A percentile compares a stretch with the other conserved stretches of the same genome.
phyloP scores from a whole-genome alignment of 2,797 vertebrate genomes.

The Alectoris magna region DNA sequence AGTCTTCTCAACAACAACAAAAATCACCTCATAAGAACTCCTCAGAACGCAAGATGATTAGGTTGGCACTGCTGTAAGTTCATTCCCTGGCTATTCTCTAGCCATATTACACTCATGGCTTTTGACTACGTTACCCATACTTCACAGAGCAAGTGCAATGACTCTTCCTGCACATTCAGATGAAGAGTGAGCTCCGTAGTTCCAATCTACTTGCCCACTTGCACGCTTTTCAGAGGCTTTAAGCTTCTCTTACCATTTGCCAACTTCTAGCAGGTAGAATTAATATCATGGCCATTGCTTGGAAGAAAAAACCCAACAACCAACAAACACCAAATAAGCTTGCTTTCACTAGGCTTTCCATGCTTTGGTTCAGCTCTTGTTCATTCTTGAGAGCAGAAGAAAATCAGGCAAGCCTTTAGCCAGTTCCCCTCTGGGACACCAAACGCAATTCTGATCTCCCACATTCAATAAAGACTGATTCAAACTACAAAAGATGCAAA shows the following conservation, averaged over 20 bases:
- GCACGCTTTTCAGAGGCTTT: constrained; percentile 28
- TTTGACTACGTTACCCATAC: background rate
- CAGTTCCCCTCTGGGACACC: background rate
- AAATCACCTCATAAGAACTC: background rate
- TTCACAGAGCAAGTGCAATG: background rate
- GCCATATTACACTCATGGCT: background rate
- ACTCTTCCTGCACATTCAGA: background rate
- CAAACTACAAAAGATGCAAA: background rate
- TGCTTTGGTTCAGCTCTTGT: background rate
- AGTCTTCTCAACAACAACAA: background rate
- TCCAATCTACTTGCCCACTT: background rate
- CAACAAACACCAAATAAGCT: background rate
- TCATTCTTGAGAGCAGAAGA: constrained; percentile 13
- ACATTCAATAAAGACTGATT: background rate
- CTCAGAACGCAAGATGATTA: background rate
- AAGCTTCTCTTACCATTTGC: background rate
- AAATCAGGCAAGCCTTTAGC: background rate
- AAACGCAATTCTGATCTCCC: background rate
- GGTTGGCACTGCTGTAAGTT: background rate
- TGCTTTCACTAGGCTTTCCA: constrained; percentile 17
- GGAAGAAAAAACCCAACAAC: background rate
- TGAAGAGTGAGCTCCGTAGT: background rate
- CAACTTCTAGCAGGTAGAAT: background rate
- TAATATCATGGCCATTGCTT: background rate
- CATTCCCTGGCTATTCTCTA: background rate